Evolutionary conservation across 2,797 vertebrate genomes (phyloP), one percentile per base, ranked within the genome.

Genomic region (Chaetophractus vellerosus): DNA sequence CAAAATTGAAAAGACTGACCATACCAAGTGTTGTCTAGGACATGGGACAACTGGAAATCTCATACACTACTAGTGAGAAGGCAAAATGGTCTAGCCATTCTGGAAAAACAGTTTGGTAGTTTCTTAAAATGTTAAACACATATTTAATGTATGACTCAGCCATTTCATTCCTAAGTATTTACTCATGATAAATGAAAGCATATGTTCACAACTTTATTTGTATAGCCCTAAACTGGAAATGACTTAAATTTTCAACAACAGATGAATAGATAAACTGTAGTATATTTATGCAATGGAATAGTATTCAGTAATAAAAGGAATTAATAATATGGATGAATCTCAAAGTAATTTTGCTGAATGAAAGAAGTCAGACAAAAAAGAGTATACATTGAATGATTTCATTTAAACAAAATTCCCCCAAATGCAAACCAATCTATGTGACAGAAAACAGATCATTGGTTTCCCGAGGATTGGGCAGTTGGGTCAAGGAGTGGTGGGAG

Each of bases 351-450:
- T 55, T 33, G 0, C 14, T 64, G 3, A 74, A 18, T 69, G 33
- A 84, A 57, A 90, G 76, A 90, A 90, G 31, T 3, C 21, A 57
- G 84, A 72, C 26, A 74, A 86, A 68, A 93, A 75, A 6, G 48
- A 74, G 14, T 61, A 69, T 4, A 15, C 36, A 24, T 1, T 45
- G 2, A 45, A 74, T 50, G 9, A 68, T 45, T 26, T 6, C 11
- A 83, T 68, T 87, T 80, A 50, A 6, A 23, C 89, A n/a, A 79
- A 52, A 59, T 31, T 8, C 33, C 71, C 88, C 18, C 57, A 36
- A 91, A 45, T 83, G 5, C 9, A 38, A 31, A 5, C 33, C 69
- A 80, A 74, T 83, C n/a, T 38, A 55, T 45, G 15, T 52, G 38
- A 88, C 5, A 75, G 36, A 45, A 31, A 69, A 8, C 33, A 78